phyloP scores from a whole-genome alignment of 2,888 invertebrate species.

The Lycaena phlaeas region DNA sequence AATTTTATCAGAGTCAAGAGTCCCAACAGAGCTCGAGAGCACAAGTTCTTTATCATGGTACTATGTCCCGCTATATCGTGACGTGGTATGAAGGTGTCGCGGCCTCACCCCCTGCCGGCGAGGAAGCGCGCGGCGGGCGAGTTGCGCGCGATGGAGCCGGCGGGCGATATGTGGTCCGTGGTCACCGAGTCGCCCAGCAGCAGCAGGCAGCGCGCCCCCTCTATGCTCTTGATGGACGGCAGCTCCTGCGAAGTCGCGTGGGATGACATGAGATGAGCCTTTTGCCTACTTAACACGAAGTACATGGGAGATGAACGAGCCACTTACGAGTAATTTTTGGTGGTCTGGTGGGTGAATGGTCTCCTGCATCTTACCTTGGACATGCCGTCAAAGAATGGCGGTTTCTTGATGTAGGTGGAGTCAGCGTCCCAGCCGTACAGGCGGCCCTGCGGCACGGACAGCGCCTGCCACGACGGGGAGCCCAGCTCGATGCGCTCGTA shows the following conservation, averaged over 20 bases:
- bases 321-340: too few species aligned
- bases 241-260: constrained; percentile 72
- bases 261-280: too few species aligned
- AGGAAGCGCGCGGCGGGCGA: constrained; percentile 93
- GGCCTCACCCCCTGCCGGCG: constrained; percentile 76
- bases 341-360: too few species aligned
- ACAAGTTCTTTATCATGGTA: too few species aligned
- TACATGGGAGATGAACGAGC: too few species aligned
- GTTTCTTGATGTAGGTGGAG: constrained; percentile 96
- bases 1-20: too few species aligned
- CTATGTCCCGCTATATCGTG: too few species aligned
- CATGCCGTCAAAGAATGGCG: constrained; percentile 95
- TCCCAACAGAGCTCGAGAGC: too few species aligned
- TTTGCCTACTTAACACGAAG: too few species aligned
- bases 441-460: constrained; percentile 84
- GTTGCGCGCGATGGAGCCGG: constrained; percentile 96
- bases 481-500: constrained; percentile 89
- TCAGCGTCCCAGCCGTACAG: constrained; percentile 92
- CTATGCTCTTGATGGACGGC: constrained; percentile 74
- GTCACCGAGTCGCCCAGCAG: constrained; percentile 97
- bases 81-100: too few species aligned
- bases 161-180: constrained; percentile 98
- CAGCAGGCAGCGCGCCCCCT: constrained; percentile 85
- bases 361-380: constrained; percentile 74
- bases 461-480: constrained; percentile 86